Evolutionary conservation across 2,888 invertebrate species (phyloP).

Genomic region (Ophion ellenae): DNA sequence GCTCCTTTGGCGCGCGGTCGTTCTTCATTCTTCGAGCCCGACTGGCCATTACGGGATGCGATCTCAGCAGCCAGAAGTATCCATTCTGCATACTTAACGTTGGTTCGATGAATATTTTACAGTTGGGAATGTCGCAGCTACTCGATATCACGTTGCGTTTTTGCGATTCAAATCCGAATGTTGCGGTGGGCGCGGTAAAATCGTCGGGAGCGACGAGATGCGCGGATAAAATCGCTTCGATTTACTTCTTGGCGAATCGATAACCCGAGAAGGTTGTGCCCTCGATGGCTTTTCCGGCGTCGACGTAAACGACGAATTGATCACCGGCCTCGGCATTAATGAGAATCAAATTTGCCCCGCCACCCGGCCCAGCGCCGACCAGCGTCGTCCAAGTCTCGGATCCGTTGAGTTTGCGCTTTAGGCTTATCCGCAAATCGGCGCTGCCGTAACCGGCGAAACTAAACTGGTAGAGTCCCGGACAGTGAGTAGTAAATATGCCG

Average conservation of each 20-base stretch:
- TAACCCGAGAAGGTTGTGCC: slow-evolving; percentile 81
- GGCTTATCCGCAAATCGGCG: slow-evolving; percentile 75
- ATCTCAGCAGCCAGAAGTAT: slow-evolving; percentile 32
- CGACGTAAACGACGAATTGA: slow-evolving; percentile 81
- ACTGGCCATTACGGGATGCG: slow-evolving; percentile 62
- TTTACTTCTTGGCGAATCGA: slow-evolving; percentile 81
- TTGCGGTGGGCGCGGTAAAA: not conserved
- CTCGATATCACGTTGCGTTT: slow-evolving; percentile 17
- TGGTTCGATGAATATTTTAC: slow-evolving; percentile 39
- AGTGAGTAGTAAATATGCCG: slow-evolving; percentile 84
- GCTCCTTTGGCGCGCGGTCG: not conserved
- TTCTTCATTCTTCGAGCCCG: slow-evolving; percentile 31
- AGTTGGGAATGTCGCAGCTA: slow-evolving; percentile 50
- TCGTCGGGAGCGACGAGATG: not conserved
- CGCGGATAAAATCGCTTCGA: slow-evolving; percentile 1
- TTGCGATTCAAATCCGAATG: not conserved
- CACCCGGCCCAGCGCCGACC: slow-evolving; percentile 76
- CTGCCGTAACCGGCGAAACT: slow-evolving; percentile 83
- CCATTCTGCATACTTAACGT: slow-evolving; percentile 11
- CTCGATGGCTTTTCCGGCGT: slow-evolving; percentile 76
- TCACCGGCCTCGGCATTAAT: slow-evolving; percentile 82
- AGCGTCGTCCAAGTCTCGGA: slow-evolving; percentile 77
- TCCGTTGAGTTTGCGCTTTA: slow-evolving; percentile 79
- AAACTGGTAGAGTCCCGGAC: slow-evolving; percentile 84
- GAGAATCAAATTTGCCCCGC: slow-evolving; percentile 81